phyloP scores from a whole-genome alignment of 2,888 invertebrate species.

The Sesia bembeciformis region DNA sequence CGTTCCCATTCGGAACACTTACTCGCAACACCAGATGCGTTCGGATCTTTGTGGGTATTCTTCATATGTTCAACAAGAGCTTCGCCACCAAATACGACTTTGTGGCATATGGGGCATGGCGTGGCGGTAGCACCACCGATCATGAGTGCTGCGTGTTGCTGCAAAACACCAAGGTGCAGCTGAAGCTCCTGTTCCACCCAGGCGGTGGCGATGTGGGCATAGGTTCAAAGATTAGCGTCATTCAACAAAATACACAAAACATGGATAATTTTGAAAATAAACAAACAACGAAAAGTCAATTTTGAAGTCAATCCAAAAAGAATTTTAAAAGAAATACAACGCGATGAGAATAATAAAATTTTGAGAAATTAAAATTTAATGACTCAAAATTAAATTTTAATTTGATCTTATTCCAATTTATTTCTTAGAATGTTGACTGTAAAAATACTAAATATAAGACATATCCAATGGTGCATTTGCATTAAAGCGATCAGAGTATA shows the following conservation, averaged over 20 bases:
- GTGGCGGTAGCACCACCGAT: constrained; percentile 93
- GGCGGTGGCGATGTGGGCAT: constrained; percentile 59
- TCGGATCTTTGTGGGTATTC: constrained; percentile 94
- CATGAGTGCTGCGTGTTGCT: constrained; percentile 95
- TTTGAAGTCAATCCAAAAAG: constrained; percentile 21
- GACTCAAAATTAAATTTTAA: too few species aligned
- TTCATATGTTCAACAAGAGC: constrained; percentile 97
- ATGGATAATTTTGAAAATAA: constrained; percentile 15
- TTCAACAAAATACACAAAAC: constrained; percentile 33
- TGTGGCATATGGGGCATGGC: constrained; percentile 94
- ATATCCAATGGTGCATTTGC: too few species aligned
- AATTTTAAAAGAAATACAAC: constrained; percentile 37
- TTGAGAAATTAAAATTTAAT: constrained; percentile 7
- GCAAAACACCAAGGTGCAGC: constrained; percentile 94
- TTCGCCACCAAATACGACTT: constrained; percentile 94
- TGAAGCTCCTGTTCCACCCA: constrained; percentile 84
- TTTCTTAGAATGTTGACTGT: too few species aligned
- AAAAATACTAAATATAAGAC: too few species aligned
- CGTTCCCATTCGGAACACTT: constrained; percentile 71
- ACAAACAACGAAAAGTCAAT: constrained; percentile 12
- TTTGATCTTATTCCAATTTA: too few species aligned
- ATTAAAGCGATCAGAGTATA: too few species aligned
- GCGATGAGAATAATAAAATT: constrained; percentile 12
- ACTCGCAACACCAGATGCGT: constrained; percentile 91
- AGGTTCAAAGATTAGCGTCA: constrained; percentile 48